Evolutionary conservation across 2,888 invertebrate species (phyloP), one percentile per base, ranked within the genome.

Genomic region (Dorcus parallelipipedus): DNA sequence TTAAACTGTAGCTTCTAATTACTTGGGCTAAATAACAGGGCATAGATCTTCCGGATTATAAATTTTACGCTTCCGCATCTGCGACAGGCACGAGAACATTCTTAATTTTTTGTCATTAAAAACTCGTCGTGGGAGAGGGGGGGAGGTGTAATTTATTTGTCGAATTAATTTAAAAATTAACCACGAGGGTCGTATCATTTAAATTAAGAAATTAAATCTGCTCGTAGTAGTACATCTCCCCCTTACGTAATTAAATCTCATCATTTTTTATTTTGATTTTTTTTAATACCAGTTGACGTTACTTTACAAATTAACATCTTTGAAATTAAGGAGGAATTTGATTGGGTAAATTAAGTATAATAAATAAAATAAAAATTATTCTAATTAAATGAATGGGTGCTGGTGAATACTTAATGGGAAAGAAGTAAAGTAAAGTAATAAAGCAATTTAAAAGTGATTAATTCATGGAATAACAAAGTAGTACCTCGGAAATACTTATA

Each of bases 71-170:
- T 69, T 73, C 69, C 74, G 71, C 76, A 77, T 77, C 77, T 77
- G 76, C 70, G 76, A 77, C 76, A 77, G 76, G 76, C 76, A 65
- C 61, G 52, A 56, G 55, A 49, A 54, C 61, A 52, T 64, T 59
- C 61, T 76, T 74, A 75, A 76, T 76, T 76, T 77, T 76, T 76
- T 76, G 76, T 76, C 76, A 77, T 77, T 76, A 77, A 76, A 76
- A 72, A 70, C 76, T 75, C 76, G 71, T 76, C 71, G 66, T 60
- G 3, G 26, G 26, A 4, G 26, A 3, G 26, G 60, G 42, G 41
- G 49, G n/a, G 9, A 14, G 58, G 66, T 68, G 70, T 61, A 73
- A 76, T 77, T 76, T 75, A 74, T 76, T 72, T 69, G 67, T 65
- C 69, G 73, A 75, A 77, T 76, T 76, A 75, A 76, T 76, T 75